Evolutionary conservation across 1,140 invertebrate genomes (phyloP), one percentile per base, ranked within the genome.

Genomic region (Drosophila novamexicana): DNA sequence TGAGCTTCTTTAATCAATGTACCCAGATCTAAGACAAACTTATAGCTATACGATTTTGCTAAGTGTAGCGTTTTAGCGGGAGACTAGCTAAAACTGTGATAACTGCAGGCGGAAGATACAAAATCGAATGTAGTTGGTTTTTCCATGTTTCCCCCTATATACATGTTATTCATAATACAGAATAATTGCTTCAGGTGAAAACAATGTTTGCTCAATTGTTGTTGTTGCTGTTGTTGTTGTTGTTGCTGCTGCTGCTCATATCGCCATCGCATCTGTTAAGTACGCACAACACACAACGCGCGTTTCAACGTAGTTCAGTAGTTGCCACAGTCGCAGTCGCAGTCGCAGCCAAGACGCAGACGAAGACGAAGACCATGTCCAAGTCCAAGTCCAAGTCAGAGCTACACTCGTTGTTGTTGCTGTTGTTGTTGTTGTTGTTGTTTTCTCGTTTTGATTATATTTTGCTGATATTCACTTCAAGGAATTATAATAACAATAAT

Each of bases 401-500:
- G 49, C 50, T 50, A 12, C 39, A 61, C 44, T 77, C 61, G 75
- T 57, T 58, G 61, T 32, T 50, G 47, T 29, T 49, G 42, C 32
- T 37, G 40, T 34, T 49, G 57, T 22, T 37, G 54, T 62, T 37
- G 65, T 70, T 86, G 78, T 77, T 81, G 72, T 85, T 86, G 57
- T 72, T 65, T 77, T 72, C 77, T 79, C 76, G 82, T 88, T 85
- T 89, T 89, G 84, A 89, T 89, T 89, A 89, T 89, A 89, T 89
- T 89, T 90, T 59, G 84, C 84, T 89, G 84, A 89, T 89, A 89
- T 84, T 85, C 84, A 89, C 84, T 90, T 89, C 84, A 89, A 89
- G 84, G 84, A 89, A 89, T 89, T 89, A 89, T 89, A 89, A 89
- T 89, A 89, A 89, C 84, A 89, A 89, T 89, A 89, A 89, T 89